Evolutionary conservation across 2,888 invertebrate species (phyloP), one percentile per base, ranked within the genome.

Genomic region (Trichopria drosophilae): DNA sequence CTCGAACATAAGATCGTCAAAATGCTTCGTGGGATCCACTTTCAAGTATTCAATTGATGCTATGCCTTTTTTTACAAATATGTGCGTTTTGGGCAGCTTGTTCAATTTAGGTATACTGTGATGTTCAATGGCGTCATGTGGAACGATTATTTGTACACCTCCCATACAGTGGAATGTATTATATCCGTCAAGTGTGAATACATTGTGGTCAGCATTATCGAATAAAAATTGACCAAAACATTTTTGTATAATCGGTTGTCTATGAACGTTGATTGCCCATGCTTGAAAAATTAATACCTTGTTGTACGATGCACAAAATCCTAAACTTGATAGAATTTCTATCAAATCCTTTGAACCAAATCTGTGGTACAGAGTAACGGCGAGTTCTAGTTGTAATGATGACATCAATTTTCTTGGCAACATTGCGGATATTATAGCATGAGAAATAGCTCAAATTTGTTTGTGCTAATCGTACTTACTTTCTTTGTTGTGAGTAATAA

Each of bases 211-310:
- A 16, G 58, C 53, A 35, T 58, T 58, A 28, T 60, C 60, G 13
- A 43, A 43, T 22, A 29, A 20, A 29, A 43, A 43, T 32, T 43
- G 43, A n/a, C n/a, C 15, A 16, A 24, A 31, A 12, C 32, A 16
- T 4, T 31, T n/a, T n/a, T 23, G 6, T 4, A 22, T 16, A 47
- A 12, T 23, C 6, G 7, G 31, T 12, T 28, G 18, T 10, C 18
- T 28, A 9, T 24, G 51, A 32, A 45, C 43, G 52, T 57, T 44
- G 35, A 64, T 55, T 36, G 60, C 50, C 24, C 65, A 59, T 6
- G 55, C 51, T 60, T 62, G 60, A 51, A 62, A 67, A 22, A 12
- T 18, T 9, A 35, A 6, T 3, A 29, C 18, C 20, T 45, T 37
- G 6, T 18, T 13, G 22, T 29, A 45, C 3, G 45, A 36, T 1